phyloP scores from a whole-genome alignment of 2,113 vertebrate species.

The Callorhinus ursinus region DNA sequence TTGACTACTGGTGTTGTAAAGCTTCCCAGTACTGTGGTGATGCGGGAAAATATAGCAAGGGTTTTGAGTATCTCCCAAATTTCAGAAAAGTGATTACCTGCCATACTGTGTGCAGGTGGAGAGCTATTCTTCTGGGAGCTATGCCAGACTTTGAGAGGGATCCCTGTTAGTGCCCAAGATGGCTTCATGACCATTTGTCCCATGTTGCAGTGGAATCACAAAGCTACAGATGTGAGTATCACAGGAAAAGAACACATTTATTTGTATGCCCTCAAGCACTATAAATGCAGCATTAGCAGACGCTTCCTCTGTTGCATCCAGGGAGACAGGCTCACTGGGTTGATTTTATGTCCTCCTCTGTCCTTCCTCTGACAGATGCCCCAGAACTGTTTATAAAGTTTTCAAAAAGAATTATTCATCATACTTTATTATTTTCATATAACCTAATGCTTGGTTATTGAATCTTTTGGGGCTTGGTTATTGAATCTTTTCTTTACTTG shows the following conservation, averaged over 20 bases:
- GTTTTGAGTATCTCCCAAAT: background rate
- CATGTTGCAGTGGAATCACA: background rate
- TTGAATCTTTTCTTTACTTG: background rate
- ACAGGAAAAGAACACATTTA: conserved; percentile 10
- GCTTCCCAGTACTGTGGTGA: background rate
- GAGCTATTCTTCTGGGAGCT: background rate
- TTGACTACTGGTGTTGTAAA: background rate
- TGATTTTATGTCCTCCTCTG: background rate
- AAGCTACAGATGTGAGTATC: background rate
- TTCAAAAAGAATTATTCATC: conserved; percentile 54
- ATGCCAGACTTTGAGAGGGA: background rate
- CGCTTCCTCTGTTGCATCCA: background rate
- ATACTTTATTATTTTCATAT: conserved; percentile 1
- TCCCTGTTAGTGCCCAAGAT: background rate
- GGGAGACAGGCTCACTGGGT: background rate
- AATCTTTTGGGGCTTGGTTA: background rate
- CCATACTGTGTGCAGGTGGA: background rate
- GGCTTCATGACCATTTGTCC: background rate
- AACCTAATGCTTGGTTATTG: background rate
- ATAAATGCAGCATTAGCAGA: background rate
- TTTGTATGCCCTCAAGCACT: background rate
- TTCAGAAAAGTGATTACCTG: background rate
- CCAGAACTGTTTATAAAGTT: background rate
- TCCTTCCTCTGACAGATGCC: conserved; percentile 1
- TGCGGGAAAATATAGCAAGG: background rate